Evolutionary conservation across 2,888 invertebrate species (phyloP), one percentile per base, ranked within the genome.

Genomic region (Dynastes tityus): DNA sequence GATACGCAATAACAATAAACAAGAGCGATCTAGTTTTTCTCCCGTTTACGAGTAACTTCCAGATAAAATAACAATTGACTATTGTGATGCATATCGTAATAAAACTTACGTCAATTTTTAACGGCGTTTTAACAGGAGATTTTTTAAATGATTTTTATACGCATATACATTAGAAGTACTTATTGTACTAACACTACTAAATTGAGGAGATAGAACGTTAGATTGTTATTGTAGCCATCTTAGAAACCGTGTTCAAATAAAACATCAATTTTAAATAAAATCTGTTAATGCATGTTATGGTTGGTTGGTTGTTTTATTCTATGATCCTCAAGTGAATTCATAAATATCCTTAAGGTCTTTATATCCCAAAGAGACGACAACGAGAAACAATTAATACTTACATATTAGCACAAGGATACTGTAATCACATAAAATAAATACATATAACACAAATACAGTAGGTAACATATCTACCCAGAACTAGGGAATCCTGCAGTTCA

Each of bases 21-120:
- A 68, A 51, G 29, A 22, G 68, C 68, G 27, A 51, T 22, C 29
- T 68, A 51, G 68, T 68, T 51, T 51, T 63, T 63, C 11, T 45
- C 51, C 27, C 3, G 40, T 51, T 68, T 27, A 51, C 51, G 51
- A 68, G 9, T 51, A 45, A 68, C 68, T 68, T 68, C 49, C 11
- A 51, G 22, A 51, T 11, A 32, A 32, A 32, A 29, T 63, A 63
- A 63, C 2, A 29, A 29, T 63, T 63, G 63, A 63, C 63, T 63
- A 74, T 61, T 74, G 73, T 74, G 73, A 74, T 74, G 73, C 73
- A 74, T 74, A 74, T 74, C 73, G 61, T 61, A 51, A 63, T 63
- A 63, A 63, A 29, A 63, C 63, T 11, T 22, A 45, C 73, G 73
- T 74, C 73, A 74, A 73, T 74, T 74, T 74, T 74, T 63, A 58